Evolutionary conservation across 2,888 invertebrate genomes (phyloP).

Genomic region (Aleiodes leptofemur): DNA sequence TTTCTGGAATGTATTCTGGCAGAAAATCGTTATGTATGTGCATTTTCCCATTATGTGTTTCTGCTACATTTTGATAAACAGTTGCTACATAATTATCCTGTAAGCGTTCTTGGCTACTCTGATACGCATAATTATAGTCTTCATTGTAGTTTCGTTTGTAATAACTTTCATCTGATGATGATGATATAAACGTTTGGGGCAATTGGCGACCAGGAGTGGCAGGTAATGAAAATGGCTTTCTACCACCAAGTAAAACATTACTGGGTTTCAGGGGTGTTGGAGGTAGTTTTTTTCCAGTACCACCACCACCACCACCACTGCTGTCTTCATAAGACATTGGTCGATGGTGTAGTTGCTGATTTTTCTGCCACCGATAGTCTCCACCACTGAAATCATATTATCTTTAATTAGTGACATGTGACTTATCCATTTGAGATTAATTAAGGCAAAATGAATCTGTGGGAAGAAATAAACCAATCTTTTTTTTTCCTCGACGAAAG

Average conservation of each 20-base stretch:
- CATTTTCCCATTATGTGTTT: not conserved
- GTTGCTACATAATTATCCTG: constrained; percentile 62
- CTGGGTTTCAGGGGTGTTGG: constrained; percentile 73
- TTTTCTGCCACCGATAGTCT: constrained; percentile 62
- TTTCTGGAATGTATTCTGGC: constrained; percentile 55
- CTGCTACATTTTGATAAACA: constrained; percentile 52
- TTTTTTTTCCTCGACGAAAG: not conserved
- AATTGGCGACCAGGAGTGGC: constrained; percentile 78
- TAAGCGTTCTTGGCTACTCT: constrained; percentile 82
- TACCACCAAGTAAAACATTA: constrained; percentile 63
- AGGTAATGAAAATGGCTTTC: constrained; percentile 76
- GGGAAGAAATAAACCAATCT: not conserved
- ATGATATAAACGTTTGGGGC: constrained; percentile 70
- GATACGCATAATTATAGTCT: constrained; percentile 84
- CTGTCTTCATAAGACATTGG: constrained; percentile 69
- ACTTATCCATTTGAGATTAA: no score
- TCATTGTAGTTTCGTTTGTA: constrained; percentile 80
- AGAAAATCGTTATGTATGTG: constrained; percentile 62
- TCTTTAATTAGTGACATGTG: not conserved
- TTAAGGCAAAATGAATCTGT: no score
- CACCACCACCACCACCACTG: not conserved
- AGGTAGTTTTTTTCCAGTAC: constrained; percentile 73
- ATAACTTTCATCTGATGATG: constrained; percentile 72
- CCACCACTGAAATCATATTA: constrained; percentile 56
- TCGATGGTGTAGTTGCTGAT: constrained; percentile 67